Base-by-base conservation (phyloP, 2,888 invertebrate species). In the Globia sparganii region DNA sequence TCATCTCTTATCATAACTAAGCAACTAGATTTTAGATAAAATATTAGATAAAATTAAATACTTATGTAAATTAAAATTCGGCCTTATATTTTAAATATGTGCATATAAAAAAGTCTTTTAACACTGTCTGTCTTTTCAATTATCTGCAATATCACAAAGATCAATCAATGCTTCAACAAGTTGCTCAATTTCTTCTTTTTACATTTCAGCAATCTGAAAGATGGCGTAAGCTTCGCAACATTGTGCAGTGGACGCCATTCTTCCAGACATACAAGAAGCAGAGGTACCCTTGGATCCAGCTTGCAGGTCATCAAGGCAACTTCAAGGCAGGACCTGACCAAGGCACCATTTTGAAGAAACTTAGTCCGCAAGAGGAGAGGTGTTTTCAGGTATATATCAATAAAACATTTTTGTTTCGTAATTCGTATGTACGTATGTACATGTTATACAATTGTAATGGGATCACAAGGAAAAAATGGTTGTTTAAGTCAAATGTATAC, bases 181-280 rank as follows among this genome's bases (percentile, higher is more conserved):
- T 37, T 58, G 15, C 68, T 85, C 6, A 85, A 53, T 58, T 40
- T 46, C 1, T 43, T 15, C 15, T 75, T 72, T 72, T 46, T 72
- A 62, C 3, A 72, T 97, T 98, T 58, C 97, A 99, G 99, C 98
- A 98, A 89, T 99, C 99, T 43, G 98, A 96, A 84, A 92, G 99
- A 93, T 99, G 99, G 99, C 97, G 99, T 84, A 99, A 99, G 94
- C 97, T 99, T 65, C 97, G 99, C 72, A 99, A 99, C 93, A 99
- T 99, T 83, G 99, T 99, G 43, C 99, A 99, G 93, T 99, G 99
- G 99, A 99, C 99, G 65, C 99, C 99, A 61, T 99, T 99, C 97
- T 98, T 99, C 93, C 99, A 99, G 96, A 99, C 99, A 0, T 99
- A 99, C 97, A 99, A 99, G 95, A 99, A 99, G 93, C 98, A 99